A percentile compares a stretch with the other conserved stretches of the same genome.
Evolutionary conservation across 2,888 invertebrate species (phyloP).

Genomic region (Parelbella ahira): DNA sequence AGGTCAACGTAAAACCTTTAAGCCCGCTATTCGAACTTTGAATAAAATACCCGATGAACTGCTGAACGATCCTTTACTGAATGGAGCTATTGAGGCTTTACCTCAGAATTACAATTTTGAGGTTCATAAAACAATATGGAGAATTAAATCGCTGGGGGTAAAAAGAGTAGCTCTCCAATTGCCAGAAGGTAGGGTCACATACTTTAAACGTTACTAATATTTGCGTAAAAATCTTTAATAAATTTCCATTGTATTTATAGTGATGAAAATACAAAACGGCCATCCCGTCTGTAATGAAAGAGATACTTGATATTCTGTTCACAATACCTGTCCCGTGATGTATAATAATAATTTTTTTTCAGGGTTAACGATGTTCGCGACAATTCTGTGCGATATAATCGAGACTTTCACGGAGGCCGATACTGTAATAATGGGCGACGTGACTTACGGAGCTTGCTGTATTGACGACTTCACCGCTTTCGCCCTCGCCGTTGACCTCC

Average conservation of each 20-base stretch:
- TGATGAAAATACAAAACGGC: too few species aligned
- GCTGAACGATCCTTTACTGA: conserved; percentile 86
- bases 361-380: conserved; percentile 93
- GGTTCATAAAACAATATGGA: conserved; percentile 98
- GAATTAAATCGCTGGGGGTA: conserved; percentile 90
- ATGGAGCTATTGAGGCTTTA: conserved; percentile 86
- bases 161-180: conserved; percentile 97
- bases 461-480: conserved; percentile 97
- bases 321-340: too few species aligned
- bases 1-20: conserved; percentile 87
- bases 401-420: conserved; percentile 93
- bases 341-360: conserved; percentile 22
- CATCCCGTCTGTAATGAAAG: too few species aligned
- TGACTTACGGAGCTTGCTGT: conserved; percentile 99
- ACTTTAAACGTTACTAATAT: too few species aligned
- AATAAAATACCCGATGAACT: conserved; percentile 92
- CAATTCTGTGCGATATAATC: conserved; percentile 95
- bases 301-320: too few species aligned
- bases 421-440: conserved; percentile 98
- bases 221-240: too few species aligned
- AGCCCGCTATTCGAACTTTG: conserved; percentile 84
- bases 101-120: conserved; percentile 99
- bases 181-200: conserved; percentile 87
- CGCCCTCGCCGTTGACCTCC: conserved; percentile 92
- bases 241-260: too few species aligned